These are phyloP conservation scores for Bungarus multicinctus DNA, from an alignment of 2,113 vertebrate genomes.

Conservation along the genomic window DNA sequence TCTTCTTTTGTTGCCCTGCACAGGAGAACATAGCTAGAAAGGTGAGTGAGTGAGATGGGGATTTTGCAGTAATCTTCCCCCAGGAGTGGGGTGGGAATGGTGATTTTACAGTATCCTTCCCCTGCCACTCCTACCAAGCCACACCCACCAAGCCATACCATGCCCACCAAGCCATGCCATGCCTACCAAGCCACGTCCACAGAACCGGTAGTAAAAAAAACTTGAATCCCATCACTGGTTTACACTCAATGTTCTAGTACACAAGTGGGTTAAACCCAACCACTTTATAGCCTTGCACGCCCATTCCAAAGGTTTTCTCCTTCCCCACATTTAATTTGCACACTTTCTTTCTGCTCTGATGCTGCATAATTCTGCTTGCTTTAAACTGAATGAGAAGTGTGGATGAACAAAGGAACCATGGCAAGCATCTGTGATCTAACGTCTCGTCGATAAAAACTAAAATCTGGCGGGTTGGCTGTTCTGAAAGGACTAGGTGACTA, in stretches of 20 bases:
- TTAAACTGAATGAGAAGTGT: neutral
- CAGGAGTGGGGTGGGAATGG: no score
- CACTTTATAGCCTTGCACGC: neutral
- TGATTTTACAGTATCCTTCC: no score
- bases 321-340: neutral
- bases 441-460: neutral
- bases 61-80: no score
- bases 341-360: neutral
- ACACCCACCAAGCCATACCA: no score
- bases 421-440: neutral
- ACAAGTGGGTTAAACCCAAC: neutral
- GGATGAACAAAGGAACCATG: neutral
- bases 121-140: no score
- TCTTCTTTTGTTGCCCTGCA: no score
- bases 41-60: no score
- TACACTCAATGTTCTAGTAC: neutral
- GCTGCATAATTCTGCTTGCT: neutral
- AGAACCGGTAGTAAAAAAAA: no score
- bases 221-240: no score
- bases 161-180: no score
- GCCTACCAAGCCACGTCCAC: no score
- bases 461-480: neutral
- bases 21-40: no score
- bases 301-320: neutral
- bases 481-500: neutral